phyloP scores from a whole-genome alignment of 2,888 invertebrate genomes.

The Catocala sponsa region DNA sequence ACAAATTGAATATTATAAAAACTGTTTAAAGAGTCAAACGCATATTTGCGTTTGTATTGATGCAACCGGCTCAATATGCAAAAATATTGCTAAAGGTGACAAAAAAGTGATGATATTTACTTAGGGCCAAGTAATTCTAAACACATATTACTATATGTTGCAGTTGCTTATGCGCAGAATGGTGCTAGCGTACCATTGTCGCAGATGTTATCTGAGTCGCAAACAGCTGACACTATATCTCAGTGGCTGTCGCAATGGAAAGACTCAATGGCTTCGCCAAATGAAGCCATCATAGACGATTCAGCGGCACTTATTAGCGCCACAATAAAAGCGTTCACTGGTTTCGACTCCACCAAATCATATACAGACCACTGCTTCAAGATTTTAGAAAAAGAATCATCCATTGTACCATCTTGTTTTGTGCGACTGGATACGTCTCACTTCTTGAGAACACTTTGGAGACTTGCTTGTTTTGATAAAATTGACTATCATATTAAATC shows the following conservation, averaged over 20 bases:
- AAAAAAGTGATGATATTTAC: too few species aligned
- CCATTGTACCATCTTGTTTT: too few species aligned
- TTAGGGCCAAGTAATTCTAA: too few species aligned
- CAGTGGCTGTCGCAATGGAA: conserved; percentile 4
- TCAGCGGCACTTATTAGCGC: conserved; percentile 10
- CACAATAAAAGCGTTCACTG: conserved; percentile 2
- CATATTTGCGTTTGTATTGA: too few species aligned
- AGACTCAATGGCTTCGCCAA: conserved; percentile 1
- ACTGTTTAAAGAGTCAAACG: too few species aligned
- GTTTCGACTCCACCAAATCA: conserved; percentile 4
- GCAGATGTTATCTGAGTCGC: conserved; percentile 7
- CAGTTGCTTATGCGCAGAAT: background rate
- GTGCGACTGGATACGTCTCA: too few species aligned
- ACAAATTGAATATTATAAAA: conserved; percentile 10
- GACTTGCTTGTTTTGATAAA: background rate
- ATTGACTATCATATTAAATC: too few species aligned
- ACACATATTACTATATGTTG: too few species aligned
- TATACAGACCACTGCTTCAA: conserved; percentile 6
- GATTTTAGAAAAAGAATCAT: background rate
- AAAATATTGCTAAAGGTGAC: too few species aligned
- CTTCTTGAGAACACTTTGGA: too few species aligned
- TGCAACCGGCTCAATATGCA: too few species aligned
- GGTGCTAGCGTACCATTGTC: conserved; percentile 2
- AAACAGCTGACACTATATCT: conserved; percentile 7
- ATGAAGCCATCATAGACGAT: conserved; percentile 11